Evolutionary conservation across 1,140 invertebrate species (phyloP).

Genomic region (Ganaspis sp.): DNA sequence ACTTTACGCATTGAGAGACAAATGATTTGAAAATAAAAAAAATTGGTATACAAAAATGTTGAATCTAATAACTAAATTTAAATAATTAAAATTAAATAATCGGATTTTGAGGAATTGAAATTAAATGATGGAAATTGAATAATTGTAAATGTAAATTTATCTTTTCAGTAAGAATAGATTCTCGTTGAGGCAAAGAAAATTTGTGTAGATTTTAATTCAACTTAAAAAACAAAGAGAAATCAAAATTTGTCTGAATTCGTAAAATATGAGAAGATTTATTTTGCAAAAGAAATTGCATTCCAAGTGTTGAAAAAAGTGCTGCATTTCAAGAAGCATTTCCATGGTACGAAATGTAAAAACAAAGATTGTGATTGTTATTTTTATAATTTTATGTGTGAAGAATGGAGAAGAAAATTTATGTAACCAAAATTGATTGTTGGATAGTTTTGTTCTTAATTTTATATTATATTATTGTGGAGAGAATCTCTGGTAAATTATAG

Average conservation of each 20-base stretch:
- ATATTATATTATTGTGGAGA: background rate
- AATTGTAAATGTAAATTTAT: no score
- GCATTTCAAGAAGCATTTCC: slow-evolving; percentile 26
- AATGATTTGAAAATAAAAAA: no score
- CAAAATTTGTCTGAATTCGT: background rate
- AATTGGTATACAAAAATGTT: no score
- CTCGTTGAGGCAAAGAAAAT: no score
- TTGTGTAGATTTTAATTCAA: no score
- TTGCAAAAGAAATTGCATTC: background rate
- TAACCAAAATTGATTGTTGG: background rate
- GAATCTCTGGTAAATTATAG: slow-evolving; percentile 5
- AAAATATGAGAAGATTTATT: no score
- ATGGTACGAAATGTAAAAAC: background rate
- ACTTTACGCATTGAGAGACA: no score
- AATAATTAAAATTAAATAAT: no score
- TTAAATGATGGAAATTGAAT: no score
- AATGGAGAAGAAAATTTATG: background rate
- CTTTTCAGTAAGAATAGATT: no score
- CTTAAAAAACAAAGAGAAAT: background rate
- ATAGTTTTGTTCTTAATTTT: background rate
- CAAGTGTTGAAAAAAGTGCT: slow-evolving; percentile 22
- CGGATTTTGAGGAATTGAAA: no score
- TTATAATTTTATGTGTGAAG: background rate
- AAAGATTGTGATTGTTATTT: slow-evolving; percentile 16
- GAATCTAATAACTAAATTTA: no score